These are phyloP conservation scores for Oedothorax gibbosus DNA, from an alignment of 1,140 invertebrate species.

Conservation along the genomic window DNA sequence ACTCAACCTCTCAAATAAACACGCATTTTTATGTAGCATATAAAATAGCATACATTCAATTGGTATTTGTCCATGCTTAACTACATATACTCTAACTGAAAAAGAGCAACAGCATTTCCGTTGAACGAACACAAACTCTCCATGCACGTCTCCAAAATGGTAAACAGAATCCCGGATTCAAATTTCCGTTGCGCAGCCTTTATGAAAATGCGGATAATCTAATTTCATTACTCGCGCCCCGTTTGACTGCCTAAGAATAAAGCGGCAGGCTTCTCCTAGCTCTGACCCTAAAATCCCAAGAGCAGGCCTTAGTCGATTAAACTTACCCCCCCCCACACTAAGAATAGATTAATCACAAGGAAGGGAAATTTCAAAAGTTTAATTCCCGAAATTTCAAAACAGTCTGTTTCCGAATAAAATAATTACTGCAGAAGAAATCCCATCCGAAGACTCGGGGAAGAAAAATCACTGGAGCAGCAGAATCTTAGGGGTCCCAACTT, in stretches of 20 bases:
- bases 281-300: background rate
- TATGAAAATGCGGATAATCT: background rate
- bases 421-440: constrained; percentile 58
- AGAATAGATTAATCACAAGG: constrained; percentile 52
- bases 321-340: constrained; percentile 30
- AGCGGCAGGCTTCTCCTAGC: background rate
- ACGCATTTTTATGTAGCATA: no score
- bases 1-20: no score
- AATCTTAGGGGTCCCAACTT: constrained; percentile 36
- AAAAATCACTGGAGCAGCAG: constrained; percentile 43
- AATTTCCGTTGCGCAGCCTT: background rate
- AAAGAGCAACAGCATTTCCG: no score
- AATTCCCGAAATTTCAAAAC: constrained; percentile 59
- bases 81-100: no score
- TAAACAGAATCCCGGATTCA: background rate
- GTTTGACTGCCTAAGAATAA: constrained; percentile 18
- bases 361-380: constrained; percentile 53
- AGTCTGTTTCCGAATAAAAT: constrained; percentile 60
- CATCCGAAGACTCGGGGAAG: constrained; percentile 5
- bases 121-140: no score
- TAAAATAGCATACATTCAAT: no score
- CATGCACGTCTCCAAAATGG: no score
- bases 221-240: constrained; percentile 31
- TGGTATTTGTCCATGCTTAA: no score
- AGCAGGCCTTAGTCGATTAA: constrained; percentile 44